A percentile compares a stretch with the other conserved stretches of the same genome.
These are phyloP conservation scores for Paragorgia papillata DNA, from an alignment of 92 coral and sea anemone species.

Conservation along the genomic window DNA sequence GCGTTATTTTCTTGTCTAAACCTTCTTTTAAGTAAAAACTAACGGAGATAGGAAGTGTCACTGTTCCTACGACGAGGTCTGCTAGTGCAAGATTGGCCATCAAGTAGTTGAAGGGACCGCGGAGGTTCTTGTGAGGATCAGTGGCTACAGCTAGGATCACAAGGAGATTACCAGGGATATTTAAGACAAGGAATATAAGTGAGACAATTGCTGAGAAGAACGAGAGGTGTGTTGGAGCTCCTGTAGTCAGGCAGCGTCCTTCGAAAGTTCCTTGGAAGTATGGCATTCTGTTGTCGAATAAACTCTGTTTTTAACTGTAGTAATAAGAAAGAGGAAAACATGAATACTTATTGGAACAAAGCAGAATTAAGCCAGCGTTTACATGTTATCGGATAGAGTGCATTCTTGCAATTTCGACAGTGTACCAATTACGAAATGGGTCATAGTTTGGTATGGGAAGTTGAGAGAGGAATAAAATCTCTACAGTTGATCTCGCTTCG, in stretches of 20 bases:
- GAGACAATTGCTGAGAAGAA: constrained; percentile 66
- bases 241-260: constrained; percentile 18
- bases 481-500: too few species aligned
- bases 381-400: too few species aligned
- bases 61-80: constrained; percentile 80
- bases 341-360: too few species aligned
- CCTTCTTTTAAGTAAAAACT: constrained; percentile 73
- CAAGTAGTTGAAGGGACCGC: constrained; percentile 81
- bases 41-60: constrained; percentile 73
- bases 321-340: too few species aligned
- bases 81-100: constrained; percentile 76
- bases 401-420: too few species aligned
- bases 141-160: constrained; percentile 77
- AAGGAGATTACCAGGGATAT: constrained; percentile 79
- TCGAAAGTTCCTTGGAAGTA: constrained; percentile 24
- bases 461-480: too few species aligned
- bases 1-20: constrained; percentile 34
- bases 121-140: constrained; percentile 79
- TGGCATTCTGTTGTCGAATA: too few species aligned
- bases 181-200: constrained; percentile 56
- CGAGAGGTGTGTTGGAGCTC: constrained; percentile 70
- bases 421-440: too few species aligned
- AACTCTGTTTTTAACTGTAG: too few species aligned
- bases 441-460: too few species aligned
- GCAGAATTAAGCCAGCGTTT: too few species aligned